Percentiles rank a stretch among this genome's conserved stretches.
These are phyloP conservation scores for Platycercus adscitus DNA, from an alignment of 2,113 vertebrate species.

Conservation along the genomic window DNA sequence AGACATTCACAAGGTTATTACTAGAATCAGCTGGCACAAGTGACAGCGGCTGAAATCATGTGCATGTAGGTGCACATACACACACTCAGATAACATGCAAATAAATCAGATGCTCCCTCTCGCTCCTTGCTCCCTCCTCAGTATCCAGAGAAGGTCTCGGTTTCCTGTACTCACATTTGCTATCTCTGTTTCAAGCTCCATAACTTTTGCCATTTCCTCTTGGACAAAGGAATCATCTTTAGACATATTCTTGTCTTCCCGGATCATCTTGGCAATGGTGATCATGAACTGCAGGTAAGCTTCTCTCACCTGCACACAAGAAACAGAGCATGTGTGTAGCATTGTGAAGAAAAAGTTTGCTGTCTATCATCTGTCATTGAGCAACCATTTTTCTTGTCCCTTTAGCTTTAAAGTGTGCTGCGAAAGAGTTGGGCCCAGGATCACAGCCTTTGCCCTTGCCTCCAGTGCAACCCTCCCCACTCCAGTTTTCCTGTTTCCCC, in stretches of 20 bases:
- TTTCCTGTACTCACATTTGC: constrained; percentile 84
- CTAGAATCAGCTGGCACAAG: not conserved
- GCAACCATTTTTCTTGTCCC: not conserved
- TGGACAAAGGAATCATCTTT: constrained; percentile 79
- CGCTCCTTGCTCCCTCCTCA: not conserved
- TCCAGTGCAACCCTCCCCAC: not conserved
- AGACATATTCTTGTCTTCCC: constrained; percentile 86
- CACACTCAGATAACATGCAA: not conserved
- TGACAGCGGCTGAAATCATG: not conserved
- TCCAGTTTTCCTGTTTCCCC: not conserved
- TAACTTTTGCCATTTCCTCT: constrained; percentile 88
- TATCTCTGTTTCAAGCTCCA: constrained; percentile 91
- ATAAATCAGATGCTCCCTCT: not conserved
- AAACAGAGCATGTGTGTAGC: not conserved
- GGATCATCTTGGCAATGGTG: constrained; percentile 86
- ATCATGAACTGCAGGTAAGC: constrained; percentile 95
- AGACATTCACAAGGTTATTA: constrained; percentile 30
- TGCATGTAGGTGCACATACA: not conserved
- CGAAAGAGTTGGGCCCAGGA: not conserved
- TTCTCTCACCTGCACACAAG: constrained; percentile 82
- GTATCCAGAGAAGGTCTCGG: not conserved
- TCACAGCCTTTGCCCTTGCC: not conserved
- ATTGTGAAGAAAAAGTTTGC: not conserved
- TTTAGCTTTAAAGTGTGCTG: not conserved
- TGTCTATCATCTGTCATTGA: not conserved